Evolutionary conservation across 2,888 invertebrate species (phyloP).

Genomic region (Lepas anatifera): DNA sequence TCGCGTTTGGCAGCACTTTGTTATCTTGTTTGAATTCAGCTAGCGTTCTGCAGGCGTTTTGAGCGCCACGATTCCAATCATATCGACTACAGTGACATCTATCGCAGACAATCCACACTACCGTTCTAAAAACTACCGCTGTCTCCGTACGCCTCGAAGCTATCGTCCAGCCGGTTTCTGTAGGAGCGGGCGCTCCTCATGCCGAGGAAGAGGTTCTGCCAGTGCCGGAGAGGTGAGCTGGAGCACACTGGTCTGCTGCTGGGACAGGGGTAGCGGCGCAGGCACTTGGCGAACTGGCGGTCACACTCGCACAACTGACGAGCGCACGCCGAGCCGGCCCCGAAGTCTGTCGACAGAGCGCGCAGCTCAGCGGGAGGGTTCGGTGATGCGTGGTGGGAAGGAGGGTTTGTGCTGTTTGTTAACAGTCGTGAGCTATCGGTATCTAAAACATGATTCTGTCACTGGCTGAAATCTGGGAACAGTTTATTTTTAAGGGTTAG

Average conservation of each 20-base stretch:
- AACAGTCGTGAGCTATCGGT: too few relatives aligned
- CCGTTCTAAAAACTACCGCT: not conserved
- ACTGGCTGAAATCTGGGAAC: not conserved
- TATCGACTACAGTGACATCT: too few relatives aligned
- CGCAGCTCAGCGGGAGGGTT: not conserved
- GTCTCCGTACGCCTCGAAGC: constrained; percentile 15
- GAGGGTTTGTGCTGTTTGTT: too few relatives aligned
- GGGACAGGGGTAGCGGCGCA: constrained; percentile 63
- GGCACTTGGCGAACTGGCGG: constrained; percentile 59
- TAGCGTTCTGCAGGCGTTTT: too few relatives aligned
- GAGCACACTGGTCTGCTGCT: constrained; percentile 53
- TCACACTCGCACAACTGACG: constrained; percentile 74
- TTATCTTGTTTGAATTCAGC: too few relatives aligned
- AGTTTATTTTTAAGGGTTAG: too few relatives aligned
- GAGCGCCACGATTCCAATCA: too few relatives aligned
- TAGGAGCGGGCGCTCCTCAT: constrained; percentile 8
- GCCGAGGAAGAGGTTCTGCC: constrained; percentile 58
- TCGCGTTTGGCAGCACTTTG: too few relatives aligned
- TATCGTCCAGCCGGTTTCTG: constrained; percentile 18
- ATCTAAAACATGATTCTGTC: not conserved
- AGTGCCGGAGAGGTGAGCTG: constrained; percentile 56
- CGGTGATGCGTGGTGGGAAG: too few relatives aligned
- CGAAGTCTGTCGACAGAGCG: not conserved
- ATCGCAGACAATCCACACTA: not conserved
- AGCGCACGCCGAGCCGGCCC: constrained; percentile 48